phyloP scores from a whole-genome alignment of 2,113 vertebrate species.

The Anser brachyrhynchus region DNA sequence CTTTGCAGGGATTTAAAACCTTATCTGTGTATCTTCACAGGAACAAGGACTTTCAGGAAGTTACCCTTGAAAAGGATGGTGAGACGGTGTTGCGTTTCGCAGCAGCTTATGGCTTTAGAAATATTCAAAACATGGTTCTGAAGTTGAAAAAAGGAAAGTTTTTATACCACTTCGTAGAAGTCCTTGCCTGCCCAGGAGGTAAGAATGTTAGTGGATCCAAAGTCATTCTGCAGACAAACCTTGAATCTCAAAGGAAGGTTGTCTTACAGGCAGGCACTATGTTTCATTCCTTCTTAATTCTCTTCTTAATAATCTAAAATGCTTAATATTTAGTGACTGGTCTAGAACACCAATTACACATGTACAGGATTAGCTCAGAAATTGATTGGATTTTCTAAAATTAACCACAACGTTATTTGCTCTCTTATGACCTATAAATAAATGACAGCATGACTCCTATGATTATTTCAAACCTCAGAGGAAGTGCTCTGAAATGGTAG shows the following conservation, averaged over 20 bases:
- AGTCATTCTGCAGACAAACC: fast-evolving
- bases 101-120: conserved; percentile 91
- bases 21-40: conserved; percentile 62
- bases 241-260: neutral
- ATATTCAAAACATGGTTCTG: conserved; percentile 93
- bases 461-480: neutral
- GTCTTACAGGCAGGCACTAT: neutral
- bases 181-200: conserved; percentile 96
- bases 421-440: neutral
- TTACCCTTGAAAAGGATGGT: conserved; percentile 90
- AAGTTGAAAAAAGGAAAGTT: conserved; percentile 90
- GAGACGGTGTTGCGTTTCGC: conserved; percentile 91
- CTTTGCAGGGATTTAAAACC: neutral
- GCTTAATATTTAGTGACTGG: neutral
- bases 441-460: neutral
- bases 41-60: conserved; percentile 97
- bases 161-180: conserved; percentile 93
- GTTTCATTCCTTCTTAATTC: neutral
- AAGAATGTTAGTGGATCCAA: neutral
- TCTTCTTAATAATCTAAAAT: neutral
- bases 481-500: neutral
- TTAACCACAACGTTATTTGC: neutral
- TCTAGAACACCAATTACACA: neutral
- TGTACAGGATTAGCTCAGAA: neutral
- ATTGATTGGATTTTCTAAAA: conserved; percentile 3